These are phyloP conservation scores for Adelosebastes latens DNA, from an alignment of 2,797 vertebrate genomes.

Conservation along the genomic window DNA sequence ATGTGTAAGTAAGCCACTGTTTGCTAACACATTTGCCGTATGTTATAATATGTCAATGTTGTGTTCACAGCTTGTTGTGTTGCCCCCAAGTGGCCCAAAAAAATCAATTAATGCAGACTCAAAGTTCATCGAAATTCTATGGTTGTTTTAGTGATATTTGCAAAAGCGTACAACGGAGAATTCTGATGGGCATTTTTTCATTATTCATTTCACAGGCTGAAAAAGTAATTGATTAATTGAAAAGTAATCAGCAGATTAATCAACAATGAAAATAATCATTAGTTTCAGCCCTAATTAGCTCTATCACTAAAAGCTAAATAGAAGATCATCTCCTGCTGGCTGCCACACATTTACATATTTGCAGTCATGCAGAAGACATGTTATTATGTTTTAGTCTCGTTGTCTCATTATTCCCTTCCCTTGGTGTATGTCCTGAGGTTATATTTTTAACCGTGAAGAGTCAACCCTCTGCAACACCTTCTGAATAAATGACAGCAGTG, in stretches of 20 bases:
- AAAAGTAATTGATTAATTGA: neutral
- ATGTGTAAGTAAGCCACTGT: neutral
- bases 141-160: neutral
- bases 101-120: neutral
- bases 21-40: neutral
- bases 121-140: neutral
- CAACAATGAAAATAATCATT: neutral
- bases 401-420: constrained; percentile 11
- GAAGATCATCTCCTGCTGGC: neutral
- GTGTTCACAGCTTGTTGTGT: neutral
- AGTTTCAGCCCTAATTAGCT: neutral
- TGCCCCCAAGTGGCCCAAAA: neutral
- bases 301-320: neutral
- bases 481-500: constrained; percentile 23
- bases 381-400: neutral
- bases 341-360: neutral
- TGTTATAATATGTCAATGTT: neutral
- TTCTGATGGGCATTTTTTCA: too few relatives aligned
- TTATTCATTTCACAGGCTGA: neutral
- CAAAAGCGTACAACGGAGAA: neutral
- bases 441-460: neutral
- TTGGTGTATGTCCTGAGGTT: constrained; percentile 10
- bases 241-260: neutral
- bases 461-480: constrained; percentile 4
- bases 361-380: neutral